Percentiles rank a stretch among this genome's conserved stretches.
Conservation (phyloP, 2,113 vertebrate genomes). For the Oceanodroma tethys region DNA sequence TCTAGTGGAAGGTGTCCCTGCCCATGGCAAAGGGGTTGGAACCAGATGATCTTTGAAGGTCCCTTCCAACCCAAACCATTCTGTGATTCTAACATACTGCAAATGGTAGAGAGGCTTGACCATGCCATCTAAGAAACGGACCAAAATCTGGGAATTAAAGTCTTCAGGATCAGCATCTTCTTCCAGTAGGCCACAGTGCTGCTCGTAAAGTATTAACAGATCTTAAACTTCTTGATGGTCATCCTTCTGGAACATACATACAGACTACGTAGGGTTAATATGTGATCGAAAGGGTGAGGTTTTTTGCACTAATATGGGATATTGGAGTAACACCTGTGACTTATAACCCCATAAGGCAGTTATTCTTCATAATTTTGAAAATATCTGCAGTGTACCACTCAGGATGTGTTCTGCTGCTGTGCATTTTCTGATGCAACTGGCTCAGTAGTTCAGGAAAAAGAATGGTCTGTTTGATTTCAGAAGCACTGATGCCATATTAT, state of each 20-base stretch:
- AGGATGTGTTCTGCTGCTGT: neutral
- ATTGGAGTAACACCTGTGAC: neutral
- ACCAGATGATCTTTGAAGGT: no score
- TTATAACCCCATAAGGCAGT: neutral
- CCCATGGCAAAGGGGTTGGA: no score
- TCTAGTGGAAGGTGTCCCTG: no score
- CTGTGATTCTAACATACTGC: neutral
- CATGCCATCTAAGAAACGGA: rapidly evolving
- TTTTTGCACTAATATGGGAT: neutral
- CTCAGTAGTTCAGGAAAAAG: neutral
- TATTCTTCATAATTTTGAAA: neutral
- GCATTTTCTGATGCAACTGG: rapidly evolving
- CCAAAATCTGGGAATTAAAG: neutral
- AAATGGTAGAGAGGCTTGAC: neutral
- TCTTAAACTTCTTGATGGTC: neutral
- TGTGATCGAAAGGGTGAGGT: rapidly evolving
- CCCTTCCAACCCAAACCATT: no score
- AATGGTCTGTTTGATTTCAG: neutral
- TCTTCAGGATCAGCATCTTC: neutral
- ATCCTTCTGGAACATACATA: neutral
- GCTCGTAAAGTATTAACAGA: neutral
- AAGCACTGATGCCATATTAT: rapidly evolving
- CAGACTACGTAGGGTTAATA: neutral
- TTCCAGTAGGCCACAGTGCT: neutral
- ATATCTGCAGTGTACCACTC: neutral